Evolutionary conservation across 2,888 invertebrate genomes (phyloP), one percentile per base, ranked within the genome.

Genomic region (Calameuta filiformis): DNA sequence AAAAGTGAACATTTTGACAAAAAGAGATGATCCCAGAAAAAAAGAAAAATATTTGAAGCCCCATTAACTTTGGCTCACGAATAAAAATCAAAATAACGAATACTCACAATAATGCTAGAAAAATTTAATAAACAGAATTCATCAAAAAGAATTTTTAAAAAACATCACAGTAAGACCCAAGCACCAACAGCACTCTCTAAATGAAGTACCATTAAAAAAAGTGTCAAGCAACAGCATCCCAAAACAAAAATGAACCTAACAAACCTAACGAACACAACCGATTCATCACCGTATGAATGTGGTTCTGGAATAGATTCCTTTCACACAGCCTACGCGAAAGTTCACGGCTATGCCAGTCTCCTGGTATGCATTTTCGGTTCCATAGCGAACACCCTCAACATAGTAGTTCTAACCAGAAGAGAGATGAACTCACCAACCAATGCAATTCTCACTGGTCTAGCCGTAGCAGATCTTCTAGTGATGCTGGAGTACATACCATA

Each of bases 401-500:
- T 98, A 81, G 95, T 96, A 69, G 97, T 98, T 15, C 93, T 98
- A 76, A 96, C 98, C 12, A 94, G 97, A 23, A 95, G 96, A 40
- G 97, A 98, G 91, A 98, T 98, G 98, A 93, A 94, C 81, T 97
- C 97, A 79, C 96, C 98, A 4, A 98, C 98, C 37, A 98, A 98
- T 92, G 95, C 96, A 76, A 97, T 98, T 79, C 94, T 98, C 69
- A 97, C 97, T 0, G 97, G 96, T 9, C 93, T 97, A 40, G 98
- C 98, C 0, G 95, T 98, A 12, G 97, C 98, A 30, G 98, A 98
- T 90, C 94, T 98, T 56, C 93, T 98, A n/a, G 98, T 98, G 30
- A 98, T 98, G 96, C 93, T 98, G 86, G 97, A 97, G 87, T 98
- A 98, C 91, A 96, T 98, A 82, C 98, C 98, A 0, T 98, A 96